Evolutionary conservation across 2,797 vertebrate genomes (phyloP), one percentile per base, ranked within the genome.

Genomic region (Rhinichthys osculus): DNA sequence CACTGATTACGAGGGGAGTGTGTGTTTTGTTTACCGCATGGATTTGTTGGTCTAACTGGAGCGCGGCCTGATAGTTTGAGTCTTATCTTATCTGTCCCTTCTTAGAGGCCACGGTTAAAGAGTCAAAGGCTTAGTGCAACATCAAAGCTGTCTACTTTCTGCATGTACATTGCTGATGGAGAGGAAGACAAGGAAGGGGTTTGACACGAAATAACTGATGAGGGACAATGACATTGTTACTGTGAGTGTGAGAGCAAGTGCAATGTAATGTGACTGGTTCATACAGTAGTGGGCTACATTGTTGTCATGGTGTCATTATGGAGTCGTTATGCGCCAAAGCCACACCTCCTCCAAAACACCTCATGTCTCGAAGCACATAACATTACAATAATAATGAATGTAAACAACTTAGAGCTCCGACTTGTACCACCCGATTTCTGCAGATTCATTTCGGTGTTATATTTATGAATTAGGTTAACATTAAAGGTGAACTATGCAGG

Each of bases 71-170:
- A 79, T 57, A 27, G 40, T 83, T 74, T 76, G 4, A 74, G n/a
- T 88, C 85, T 91, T 67, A 83, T 89, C 91, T 78, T 79, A 82
- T 91, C 89, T 77, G 89, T 87, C 73, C 89, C 90, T 89, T 89
- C 79, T 87, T 81, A 82, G 35, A 79, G 69, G 19, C 82, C 27
- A 62, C 10, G 8, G 67, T 82, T 87, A 71, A 81, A 72, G 47
- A 84, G 82, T 50, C 70, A 67, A 66, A 57, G 76, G 66, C 76
- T 79, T 72, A 78, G 67, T 57, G 50, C 64, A 83, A 72, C 64
- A 78, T 30, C 27, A 89, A 84, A 79, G 89, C 87, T 83, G 78
- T 84, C 88, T 40, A 74, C 81, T 84, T 72, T 85, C 44, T 86
- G 70, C 90, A 88, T 69, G 50, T 71, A 69, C 33, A 2, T 33